Base-by-base conservation (phyloP, 2,888 invertebrate genomes). In the Parelbella ahira region DNA sequence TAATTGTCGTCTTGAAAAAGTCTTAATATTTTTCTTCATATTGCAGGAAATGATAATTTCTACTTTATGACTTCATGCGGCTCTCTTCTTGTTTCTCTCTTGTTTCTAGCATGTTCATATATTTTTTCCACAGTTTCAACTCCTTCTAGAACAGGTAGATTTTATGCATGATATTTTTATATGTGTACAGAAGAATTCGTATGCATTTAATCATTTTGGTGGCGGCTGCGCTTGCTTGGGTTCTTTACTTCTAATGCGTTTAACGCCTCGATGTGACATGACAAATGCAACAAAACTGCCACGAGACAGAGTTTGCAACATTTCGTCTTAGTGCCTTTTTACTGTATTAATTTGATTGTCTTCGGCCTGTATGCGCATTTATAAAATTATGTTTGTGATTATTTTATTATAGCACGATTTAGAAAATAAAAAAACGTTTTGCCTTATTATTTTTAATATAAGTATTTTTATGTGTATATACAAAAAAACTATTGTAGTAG, bases 11-110 rank as follows among this genome's bases (percentile, higher is more conserved):
- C 69, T 76, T 74, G 61, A 75, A 74, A 64, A 65, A 74, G 70
- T 74, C 74, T 79, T 77, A 84, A 70, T 88, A 86, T 82, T 72
- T 78, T 80, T 88, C 88, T 82, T 88, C 77, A 72, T 81, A 86
- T 88, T 88, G 69, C 88, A 88, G 88, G 88, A 88, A 70, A 68
- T 79, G 78, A 83, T 83, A 81, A 74, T 79, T 77, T 72, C 71
- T 82, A 78, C 78, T 77, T 69, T 79, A 74, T 74, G 78, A 70
- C 73, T 83, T 82, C 76, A 81, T 75, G 81, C 81, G 68, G 77
- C 71, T 78, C 76, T 77, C 77, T 79, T 59, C 69, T 77, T 73
- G 58, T 75, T 74, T 73, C 71, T 75, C 75, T 76, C 70, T 73
- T 74, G 71, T 60, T 79, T 82, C 78, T 76, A 76, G 86, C 83